Conservation (phyloP, 2,113 vertebrate genomes). For the Amphiprion percula region DNA sequence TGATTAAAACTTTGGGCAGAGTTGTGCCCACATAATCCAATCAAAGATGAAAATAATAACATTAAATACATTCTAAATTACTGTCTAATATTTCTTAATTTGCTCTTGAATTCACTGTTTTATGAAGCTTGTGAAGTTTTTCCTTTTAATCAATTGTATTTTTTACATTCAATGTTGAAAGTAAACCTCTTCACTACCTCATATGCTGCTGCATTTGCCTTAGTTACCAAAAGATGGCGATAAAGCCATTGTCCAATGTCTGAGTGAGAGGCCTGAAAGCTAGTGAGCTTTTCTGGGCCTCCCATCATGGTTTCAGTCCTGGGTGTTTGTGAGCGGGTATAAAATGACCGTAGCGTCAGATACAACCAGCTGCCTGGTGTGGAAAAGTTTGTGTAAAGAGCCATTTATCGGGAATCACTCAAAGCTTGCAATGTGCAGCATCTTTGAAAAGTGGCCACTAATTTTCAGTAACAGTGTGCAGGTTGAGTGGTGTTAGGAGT, state of each 20-base stretch:
- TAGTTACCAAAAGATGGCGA: conserved; percentile 78
- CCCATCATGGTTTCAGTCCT: conserved; percentile 27
- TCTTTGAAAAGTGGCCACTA: conserved; percentile 9
- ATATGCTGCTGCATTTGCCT: conserved; percentile 26
- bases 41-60: neutral
- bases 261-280: neutral
- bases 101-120: neutral
- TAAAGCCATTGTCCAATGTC: conserved; percentile 63
- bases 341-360: conserved; percentile 19
- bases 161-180: neutral
- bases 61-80: neutral
- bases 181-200: neutral
- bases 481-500: conserved; percentile 8
- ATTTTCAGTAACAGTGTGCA: conserved; percentile 15
- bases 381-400: conserved; percentile 22
- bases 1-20: too few relatives aligned
- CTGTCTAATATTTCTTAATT: neutral
- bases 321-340: conserved; percentile 35
- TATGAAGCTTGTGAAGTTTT: neutral
- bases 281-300: conserved; percentile 18
- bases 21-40: neutral
- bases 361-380: conserved; percentile 4
- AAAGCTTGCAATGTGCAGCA: conserved; percentile 16
- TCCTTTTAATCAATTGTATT: neutral
- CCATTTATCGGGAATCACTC: conserved; percentile 28